phyloP scores from a whole-genome alignment of 2,797 vertebrate species.

The Enoplosus armatus region DNA sequence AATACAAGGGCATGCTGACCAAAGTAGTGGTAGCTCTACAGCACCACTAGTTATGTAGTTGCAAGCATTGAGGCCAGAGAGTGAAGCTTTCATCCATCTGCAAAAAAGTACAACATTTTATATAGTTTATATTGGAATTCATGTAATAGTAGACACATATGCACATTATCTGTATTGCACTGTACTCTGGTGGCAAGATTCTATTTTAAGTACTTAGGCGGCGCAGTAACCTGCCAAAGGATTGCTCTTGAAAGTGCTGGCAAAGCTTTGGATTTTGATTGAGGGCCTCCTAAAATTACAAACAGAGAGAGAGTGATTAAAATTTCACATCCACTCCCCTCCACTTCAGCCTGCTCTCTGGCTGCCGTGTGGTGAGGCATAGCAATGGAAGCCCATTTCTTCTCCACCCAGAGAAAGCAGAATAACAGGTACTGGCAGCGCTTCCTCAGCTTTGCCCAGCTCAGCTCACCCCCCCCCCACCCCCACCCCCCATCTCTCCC shows the following conservation, averaged over 20 bases:
- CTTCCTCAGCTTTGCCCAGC: constrained; percentile 37
- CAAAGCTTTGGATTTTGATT: constrained; percentile 70
- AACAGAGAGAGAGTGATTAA: constrained; percentile 76
- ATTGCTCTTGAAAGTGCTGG: constrained; percentile 57
- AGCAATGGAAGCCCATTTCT: constrained; percentile 58
- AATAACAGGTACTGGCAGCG: constrained; percentile 58
- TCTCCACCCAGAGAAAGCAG: constrained; percentile 40
- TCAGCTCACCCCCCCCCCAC: not conserved
- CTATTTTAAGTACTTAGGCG: constrained; percentile 33
- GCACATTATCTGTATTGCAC: not conserved
- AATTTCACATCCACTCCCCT: constrained; percentile 76
- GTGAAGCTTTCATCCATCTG: constrained; percentile 5
- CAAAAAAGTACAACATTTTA: not conserved
- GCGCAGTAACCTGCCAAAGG: constrained; percentile 30
- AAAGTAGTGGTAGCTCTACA: not conserved
- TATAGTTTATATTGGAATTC: not conserved
- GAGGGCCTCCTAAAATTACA: constrained; percentile 72
- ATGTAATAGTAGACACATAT: not conserved
- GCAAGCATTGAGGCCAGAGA: not conserved
- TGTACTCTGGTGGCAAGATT: constrained; percentile 13
- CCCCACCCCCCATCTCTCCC: constrained; percentile 47
- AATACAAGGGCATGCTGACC: not conserved
- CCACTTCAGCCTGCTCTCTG: constrained; percentile 62
- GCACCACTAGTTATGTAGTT: not conserved
- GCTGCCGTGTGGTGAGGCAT: constrained; percentile 68